Evolutionary conservation across 2,888 invertebrate species (phyloP), one percentile per base, ranked within the genome.

Genomic region (Lasiommata megera): DNA sequence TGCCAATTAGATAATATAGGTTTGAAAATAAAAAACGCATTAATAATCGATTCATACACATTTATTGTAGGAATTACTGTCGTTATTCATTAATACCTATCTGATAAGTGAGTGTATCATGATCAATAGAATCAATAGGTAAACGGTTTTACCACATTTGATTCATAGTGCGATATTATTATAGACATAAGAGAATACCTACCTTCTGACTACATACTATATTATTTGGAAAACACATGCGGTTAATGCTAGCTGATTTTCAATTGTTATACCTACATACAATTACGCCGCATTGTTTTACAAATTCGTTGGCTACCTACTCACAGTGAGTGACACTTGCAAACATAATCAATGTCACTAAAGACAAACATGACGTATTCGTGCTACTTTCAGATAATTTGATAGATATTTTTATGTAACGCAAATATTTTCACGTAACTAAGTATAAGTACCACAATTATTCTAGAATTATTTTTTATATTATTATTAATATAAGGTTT

Each of bases 151-250:
- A 31, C 1, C 9, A 9, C 3, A 1, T 9, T 31, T 8, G 3
- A 11, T 3, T 3, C 34, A 11, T 6, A 31, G 11, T 34, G 11
- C 34, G 34, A 34, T 34, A 34, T 47, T 14, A n/a, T 47, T 16
- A 6, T 34, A 47, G n/a, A 46, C 29, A 6, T 0, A 1, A 31
- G 16, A 17, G n/a, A 3, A 8, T 11, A n/a, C n/a, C 7, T 17
- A 17, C 11, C 12, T 3, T 23, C 36, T 37, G 37, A 18, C 18
- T 37, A 54, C 14, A 8, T 8, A 6, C 36, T 23, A 38, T 37
- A 54, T 54, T 54, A 54, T 54, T 55, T 55, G 40, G 48, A 55
- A 47, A 55, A 55, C 47, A 54, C n/a, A 47, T 38, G 46, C 37
- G 37, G 54, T 5, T 37, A 47, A 38, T 51, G 14, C 28, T 46